Evolutionary conservation across 2,797 vertebrate genomes (phyloP), one percentile per base, ranked within the genome.

Genomic region (Sciurus carolinensis): DNA sequence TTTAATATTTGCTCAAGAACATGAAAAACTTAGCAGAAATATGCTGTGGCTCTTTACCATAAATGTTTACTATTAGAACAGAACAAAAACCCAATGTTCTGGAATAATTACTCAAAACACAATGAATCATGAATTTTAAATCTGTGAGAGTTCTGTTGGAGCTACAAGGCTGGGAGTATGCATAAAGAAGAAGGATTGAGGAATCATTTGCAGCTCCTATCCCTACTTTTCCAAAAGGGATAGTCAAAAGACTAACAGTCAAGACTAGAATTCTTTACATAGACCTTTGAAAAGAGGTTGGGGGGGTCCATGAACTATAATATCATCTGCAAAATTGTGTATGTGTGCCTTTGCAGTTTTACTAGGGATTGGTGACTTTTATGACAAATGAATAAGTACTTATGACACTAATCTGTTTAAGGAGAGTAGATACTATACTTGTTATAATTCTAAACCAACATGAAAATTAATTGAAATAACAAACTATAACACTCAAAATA

Each of bases 381-480:
- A 42, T 91, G 36, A 75, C 10, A 69, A 75, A 86, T 20, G 64
- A n/a, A 66, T 4, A 72, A 5, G 7, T 86, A 72, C 69, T 83
- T 39, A 6, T 83, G 64, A 90, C 20, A 18, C 3, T 66, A 89
- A 47, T 18, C 47, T 77, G 30, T 71, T 97, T 88, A 44, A 67
- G 64, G 26, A 86, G 10, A 67, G 11, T 39, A 72, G 3, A 13
- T 75, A 44, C 10, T 83, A 30, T 71, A 13, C 67, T 95, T 82
- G 24, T 57, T 89, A 26, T 79, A 91, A 90, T 75, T 69, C 12
- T 77, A 92, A 94, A 84, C 5, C 5, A 73, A 7, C 26, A 54
- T 87, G 33, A 72, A 94, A 89, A 93, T 59, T 66, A 14, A 87
- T 94, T 97, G 82, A 93, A 86, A 69, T 69, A 88, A 18, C 18